phyloP scores from a whole-genome alignment of 2,113 vertebrate genomes.

The Labeo catla region DNA sequence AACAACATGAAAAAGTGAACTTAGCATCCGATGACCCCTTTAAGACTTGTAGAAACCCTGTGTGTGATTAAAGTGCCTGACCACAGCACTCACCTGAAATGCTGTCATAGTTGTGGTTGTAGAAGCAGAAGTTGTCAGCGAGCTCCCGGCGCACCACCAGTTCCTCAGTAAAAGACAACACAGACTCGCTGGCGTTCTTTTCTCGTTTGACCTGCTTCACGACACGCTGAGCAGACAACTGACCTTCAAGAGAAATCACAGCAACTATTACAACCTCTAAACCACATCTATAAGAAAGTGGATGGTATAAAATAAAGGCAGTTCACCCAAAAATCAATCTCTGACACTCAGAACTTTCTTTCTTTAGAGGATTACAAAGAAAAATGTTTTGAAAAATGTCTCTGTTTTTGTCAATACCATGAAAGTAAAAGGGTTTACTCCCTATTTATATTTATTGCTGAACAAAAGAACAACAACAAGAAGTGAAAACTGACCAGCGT shows the following conservation, averaged over 20 bases:
- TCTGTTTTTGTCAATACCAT: not conserved
- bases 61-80: not conserved
- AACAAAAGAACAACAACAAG: not conserved
- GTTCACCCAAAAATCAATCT: not conserved
- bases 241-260: constrained; percentile 71
- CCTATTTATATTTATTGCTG: too few species aligned
- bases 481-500: constrained; percentile 71
- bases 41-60: not conserved
- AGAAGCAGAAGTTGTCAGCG: constrained; percentile 92
- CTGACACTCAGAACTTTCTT: not conserved
- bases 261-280: not conserved
- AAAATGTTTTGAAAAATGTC: too few species aligned
- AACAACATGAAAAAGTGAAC: too few species aligned
- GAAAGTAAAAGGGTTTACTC: too few species aligned
- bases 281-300: not conserved
- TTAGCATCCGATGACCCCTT: too few species aligned
- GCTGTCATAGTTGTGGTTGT: constrained; percentile 86
- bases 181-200: constrained; percentile 65
- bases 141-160: constrained; percentile 87
- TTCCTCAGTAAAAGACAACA: constrained; percentile 82
- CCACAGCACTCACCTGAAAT: constrained; percentile 76
- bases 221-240: constrained; percentile 84
- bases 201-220: constrained; percentile 78
- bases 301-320: not conserved
- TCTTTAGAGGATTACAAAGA: not conserved